phyloP scores from a whole-genome alignment of 92 coral and sea anemone genomes.

The Epizoanthus ramosus region DNA sequence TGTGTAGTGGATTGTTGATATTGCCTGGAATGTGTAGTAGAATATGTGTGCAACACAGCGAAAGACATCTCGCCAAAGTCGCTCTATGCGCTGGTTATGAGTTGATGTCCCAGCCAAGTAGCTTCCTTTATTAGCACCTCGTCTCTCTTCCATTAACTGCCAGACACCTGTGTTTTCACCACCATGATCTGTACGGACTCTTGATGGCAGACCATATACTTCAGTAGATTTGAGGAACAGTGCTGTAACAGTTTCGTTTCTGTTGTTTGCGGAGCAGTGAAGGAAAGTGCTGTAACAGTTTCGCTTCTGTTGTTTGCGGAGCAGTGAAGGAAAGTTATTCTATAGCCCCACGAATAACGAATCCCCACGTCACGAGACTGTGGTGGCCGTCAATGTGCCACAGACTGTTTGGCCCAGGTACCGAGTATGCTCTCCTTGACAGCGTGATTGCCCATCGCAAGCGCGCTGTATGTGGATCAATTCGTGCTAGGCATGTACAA shows the following conservation, averaged over 20 bases:
- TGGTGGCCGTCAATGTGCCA: constrained; percentile 66
- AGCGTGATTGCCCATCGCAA: constrained; percentile 43
- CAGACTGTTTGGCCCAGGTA: constrained; percentile 47
- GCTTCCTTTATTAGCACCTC: constrained; percentile 62
- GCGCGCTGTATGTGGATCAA: constrained; percentile 36
- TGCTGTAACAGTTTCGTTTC: constrained; percentile 41
- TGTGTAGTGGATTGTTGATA: constrained; percentile 51
- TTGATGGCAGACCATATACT: constrained; percentile 50
- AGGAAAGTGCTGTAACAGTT: constrained; percentile 43
- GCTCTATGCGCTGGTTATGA: constrained; percentile 49
- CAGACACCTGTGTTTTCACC: constrained; percentile 60
- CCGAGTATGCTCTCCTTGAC: constrained; percentile 43
- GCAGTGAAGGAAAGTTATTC: constrained; percentile 50
- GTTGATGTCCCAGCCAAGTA: constrained; percentile 60
- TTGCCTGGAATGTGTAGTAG: constrained; percentile 58
- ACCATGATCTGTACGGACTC: constrained; percentile 62
- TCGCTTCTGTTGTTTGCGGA: constrained; percentile 51
- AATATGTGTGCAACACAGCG: constrained; percentile 55
- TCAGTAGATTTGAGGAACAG: constrained; percentile 32
- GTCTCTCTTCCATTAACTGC: constrained; percentile 59
- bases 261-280: constrained; percentile 51
- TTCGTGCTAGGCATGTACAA: constrained; percentile 38
- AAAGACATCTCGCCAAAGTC: constrained; percentile 67
- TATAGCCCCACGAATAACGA: constrained; percentile 57
- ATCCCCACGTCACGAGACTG: constrained; percentile 49